Evolutionary conservation across 2,888 invertebrate species (phyloP).

Genomic region (Andricus quercusramuli): DNA sequence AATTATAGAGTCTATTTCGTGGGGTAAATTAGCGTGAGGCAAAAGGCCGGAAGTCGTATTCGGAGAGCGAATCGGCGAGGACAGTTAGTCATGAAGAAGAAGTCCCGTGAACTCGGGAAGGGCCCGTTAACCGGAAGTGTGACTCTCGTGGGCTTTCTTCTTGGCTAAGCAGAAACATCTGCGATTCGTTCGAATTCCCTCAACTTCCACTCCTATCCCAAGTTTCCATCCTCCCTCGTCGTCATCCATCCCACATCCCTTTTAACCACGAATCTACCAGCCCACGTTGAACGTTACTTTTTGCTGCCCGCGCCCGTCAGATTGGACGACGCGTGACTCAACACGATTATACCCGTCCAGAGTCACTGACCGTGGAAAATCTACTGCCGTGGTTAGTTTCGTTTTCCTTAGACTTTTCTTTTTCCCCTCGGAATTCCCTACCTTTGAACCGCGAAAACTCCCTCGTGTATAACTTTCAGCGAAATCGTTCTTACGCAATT

Average conservation of each 20-base stretch:
- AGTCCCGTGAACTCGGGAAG: slow-evolving; percentile 45
- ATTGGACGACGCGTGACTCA: slow-evolving; percentile 52
- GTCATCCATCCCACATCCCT: slow-evolving; percentile 33
- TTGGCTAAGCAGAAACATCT: slow-evolving; percentile 44
- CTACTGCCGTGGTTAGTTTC: slow-evolving; percentile 19
- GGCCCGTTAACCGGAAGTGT: slow-evolving; percentile 64
- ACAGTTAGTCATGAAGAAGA: slow-evolving; percentile 58
- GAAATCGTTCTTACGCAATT: neutral
- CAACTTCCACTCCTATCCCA: neutral
- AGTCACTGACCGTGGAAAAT: slow-evolving; percentile 45
- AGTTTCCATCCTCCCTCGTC: neutral
- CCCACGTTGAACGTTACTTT: slow-evolving; percentile 46
- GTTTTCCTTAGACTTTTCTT: slow-evolving; percentile 19
- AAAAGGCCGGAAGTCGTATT: slow-evolving; percentile 64
- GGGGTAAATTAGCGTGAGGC: slow-evolving; percentile 17
- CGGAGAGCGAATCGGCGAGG: slow-evolving; percentile 61
- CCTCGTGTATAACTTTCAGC: neutral
- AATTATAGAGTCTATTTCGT: slow-evolving; percentile 20
- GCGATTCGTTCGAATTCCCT: slow-evolving; percentile 36
- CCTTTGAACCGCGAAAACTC: neutral
- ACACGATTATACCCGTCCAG: slow-evolving; percentile 45
- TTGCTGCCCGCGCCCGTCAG: slow-evolving; percentile 24
- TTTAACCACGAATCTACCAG: slow-evolving; percentile 44
- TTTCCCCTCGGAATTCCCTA: neutral
- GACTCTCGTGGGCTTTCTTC: slow-evolving; percentile 56